Evolutionary conservation across 1,140 invertebrate species (phyloP).

Genomic region (Megalopta genalis): DNA sequence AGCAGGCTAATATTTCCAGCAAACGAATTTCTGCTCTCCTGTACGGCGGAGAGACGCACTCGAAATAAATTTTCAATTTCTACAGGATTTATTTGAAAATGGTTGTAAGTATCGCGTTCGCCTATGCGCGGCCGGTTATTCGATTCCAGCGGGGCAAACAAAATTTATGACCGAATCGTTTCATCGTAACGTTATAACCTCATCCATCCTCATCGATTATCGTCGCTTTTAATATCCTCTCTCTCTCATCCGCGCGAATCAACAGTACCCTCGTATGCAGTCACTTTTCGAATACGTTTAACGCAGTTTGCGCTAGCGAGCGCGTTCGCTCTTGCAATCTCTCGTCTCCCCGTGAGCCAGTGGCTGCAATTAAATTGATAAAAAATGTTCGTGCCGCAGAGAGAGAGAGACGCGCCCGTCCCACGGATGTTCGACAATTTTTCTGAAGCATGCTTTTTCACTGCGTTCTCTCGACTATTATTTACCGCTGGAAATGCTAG

Average conservation of each 20-base stretch:
- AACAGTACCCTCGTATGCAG: constrained; percentile 39
- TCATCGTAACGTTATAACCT: constrained; percentile 54
- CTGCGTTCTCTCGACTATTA: neutral
- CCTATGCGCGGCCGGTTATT: constrained; percentile 43
- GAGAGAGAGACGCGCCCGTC: too few species aligned
- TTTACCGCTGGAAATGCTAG: too few species aligned
- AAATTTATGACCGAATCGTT: constrained; percentile 60
- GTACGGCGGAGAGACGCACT: too few species aligned
- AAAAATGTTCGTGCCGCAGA: neutral
- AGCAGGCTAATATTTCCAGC: neutral
- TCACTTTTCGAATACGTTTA: constrained; percentile 49
- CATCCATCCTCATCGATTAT: constrained; percentile 65
- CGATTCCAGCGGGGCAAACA: constrained; percentile 55
- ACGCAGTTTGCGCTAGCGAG: neutral
- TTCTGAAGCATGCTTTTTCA: neutral
- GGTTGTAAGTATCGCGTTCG: constrained; percentile 16
- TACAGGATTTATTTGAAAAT: neutral
- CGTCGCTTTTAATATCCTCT: constrained; percentile 59
- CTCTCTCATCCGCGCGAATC: constrained; percentile 52
- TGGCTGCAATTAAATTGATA: neutral
- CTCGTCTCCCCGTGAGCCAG: neutral
- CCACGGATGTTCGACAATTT: neutral
- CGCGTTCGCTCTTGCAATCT: neutral
- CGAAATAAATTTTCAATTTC: neutral
- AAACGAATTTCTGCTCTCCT: neutral